These are phyloP conservation scores for Otolemur crassicaudatus DNA, from an alignment of 2,797 vertebrate species.

Conservation along the genomic window DNA sequence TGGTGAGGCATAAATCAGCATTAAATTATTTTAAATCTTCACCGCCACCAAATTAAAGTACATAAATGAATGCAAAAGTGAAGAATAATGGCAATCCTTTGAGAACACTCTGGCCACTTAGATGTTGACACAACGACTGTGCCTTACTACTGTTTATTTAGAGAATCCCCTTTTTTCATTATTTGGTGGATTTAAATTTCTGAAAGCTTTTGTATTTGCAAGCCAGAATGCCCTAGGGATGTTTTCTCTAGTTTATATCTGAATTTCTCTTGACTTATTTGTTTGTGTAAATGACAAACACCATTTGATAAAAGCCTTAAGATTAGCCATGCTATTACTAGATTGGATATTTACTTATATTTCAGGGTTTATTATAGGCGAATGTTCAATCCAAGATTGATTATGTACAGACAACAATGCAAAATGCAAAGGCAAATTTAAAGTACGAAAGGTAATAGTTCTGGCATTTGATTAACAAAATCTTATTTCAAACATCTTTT, in stretches of 20 bases:
- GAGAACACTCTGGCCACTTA: background rate
- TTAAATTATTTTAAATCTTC: constrained; percentile 37
- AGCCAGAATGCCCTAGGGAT: background rate
- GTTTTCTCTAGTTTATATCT: constrained; percentile 52
- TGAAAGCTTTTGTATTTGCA: constrained; percentile 8
- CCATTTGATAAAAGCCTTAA: constrained; percentile 34
- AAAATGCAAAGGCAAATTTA: constrained; percentile 1
- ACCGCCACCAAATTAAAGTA: background rate
- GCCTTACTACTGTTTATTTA: background rate
- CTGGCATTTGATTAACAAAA: background rate
- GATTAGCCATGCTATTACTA: constrained; percentile 20
- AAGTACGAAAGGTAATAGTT: background rate
- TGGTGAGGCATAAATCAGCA: background rate
- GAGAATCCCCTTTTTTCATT: background rate
- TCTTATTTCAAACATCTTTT: background rate
- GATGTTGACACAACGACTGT: background rate
- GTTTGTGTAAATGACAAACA: constrained; percentile 33
- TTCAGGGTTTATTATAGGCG: constrained; percentile 31
- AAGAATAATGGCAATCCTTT: background rate
- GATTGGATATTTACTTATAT: background rate
- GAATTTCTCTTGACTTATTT: constrained; percentile 49
- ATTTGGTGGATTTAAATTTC: background rate
- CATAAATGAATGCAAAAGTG: background rate
- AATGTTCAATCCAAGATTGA: background rate
- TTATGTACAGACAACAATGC: background rate